Evolutionary conservation across 2,113 vertebrate species (phyloP).

Genomic region (Symphodus melops): DNA sequence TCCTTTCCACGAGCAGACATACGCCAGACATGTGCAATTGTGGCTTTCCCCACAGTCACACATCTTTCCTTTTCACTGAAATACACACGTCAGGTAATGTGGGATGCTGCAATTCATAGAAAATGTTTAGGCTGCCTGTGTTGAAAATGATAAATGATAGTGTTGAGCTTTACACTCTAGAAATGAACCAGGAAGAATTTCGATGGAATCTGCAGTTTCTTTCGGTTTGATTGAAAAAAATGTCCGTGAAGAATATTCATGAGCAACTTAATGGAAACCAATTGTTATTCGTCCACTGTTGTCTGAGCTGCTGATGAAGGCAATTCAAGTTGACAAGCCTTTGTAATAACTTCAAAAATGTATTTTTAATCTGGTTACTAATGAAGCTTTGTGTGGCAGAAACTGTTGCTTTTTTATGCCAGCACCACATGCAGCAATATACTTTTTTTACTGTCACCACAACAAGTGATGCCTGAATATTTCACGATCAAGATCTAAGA

Average conservation of each 20-base stretch:
- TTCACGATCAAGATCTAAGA: neutral
- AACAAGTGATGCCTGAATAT: constrained; percentile 15
- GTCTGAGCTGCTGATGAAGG: constrained; percentile 14
- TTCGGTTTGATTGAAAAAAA: constrained; percentile 11
- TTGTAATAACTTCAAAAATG: constrained; percentile 38
- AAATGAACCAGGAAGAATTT: constrained; percentile 36
- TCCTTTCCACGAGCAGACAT: constrained; percentile 53
- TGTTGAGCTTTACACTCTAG: too few relatives aligned
- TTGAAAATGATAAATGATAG: too few relatives aligned
- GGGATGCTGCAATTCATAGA: constrained; percentile 35
- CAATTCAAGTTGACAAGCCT: constrained; percentile 28
- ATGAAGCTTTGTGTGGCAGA: constrained; percentile 1
- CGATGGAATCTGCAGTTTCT: constrained; percentile 46
- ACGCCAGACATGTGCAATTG: constrained; percentile 39
- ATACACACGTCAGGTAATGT: neutral
- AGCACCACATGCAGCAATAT: neutral
- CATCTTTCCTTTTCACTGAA: constrained; percentile 3
- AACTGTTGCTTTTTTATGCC: constrained; percentile 30
- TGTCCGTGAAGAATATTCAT: constrained; percentile 39
- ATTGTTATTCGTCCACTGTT: constrained; percentile 21
- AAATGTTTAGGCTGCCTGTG: constrained; percentile 37
- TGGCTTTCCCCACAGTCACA: neutral
- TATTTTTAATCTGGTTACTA: constrained; percentile 38
- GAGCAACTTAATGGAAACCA: constrained; percentile 36
- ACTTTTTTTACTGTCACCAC: neutral